phyloP scores from a whole-genome alignment of 2,888 invertebrate genomes.

The Tholera decimalis region DNA sequence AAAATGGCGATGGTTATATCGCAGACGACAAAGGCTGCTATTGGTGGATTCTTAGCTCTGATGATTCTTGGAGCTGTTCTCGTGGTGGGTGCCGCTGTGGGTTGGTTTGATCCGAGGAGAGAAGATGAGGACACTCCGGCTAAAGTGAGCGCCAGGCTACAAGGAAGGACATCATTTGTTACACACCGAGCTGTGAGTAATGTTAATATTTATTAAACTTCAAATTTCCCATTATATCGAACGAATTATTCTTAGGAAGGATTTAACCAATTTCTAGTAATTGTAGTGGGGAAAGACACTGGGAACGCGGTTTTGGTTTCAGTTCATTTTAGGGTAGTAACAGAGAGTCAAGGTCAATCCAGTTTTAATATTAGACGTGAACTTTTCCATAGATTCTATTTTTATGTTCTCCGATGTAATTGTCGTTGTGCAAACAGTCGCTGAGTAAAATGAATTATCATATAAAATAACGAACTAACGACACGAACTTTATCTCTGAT shows the following conservation, averaged over 20 bases:
- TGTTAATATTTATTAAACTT: constrained; percentile 2
- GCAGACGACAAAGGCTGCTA: constrained; percentile 88
- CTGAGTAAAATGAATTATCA: background rate
- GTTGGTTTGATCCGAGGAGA: constrained; percentile 87
- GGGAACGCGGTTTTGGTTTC: background rate
- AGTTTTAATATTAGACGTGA: background rate
- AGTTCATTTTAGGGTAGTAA: background rate
- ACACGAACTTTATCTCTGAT: background rate
- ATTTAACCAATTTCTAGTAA: background rate
- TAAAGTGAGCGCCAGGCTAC: constrained; percentile 86
- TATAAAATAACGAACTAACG: background rate
- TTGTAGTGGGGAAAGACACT: background rate
- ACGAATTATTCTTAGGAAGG: background rate
- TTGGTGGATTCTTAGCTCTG: constrained; percentile 86
- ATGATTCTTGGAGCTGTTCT: constrained; percentile 88
- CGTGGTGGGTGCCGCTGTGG: constrained; percentile 87
- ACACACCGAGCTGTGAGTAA: constrained; percentile 88
- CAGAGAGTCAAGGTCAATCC: background rate
- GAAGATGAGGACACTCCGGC: constrained; percentile 88
- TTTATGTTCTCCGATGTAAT: no score
- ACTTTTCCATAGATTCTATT: background rate
- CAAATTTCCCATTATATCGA: background rate
- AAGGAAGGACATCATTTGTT: constrained; percentile 87
- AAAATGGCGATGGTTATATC: constrained; percentile 91
- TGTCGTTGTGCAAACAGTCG: background rate